Percentiles rank a stretch among this genome's conserved stretches.
Evolutionary conservation across 1,140 invertebrate genomes (phyloP).

Genomic region (Drosophila nigrodunni): DNA sequence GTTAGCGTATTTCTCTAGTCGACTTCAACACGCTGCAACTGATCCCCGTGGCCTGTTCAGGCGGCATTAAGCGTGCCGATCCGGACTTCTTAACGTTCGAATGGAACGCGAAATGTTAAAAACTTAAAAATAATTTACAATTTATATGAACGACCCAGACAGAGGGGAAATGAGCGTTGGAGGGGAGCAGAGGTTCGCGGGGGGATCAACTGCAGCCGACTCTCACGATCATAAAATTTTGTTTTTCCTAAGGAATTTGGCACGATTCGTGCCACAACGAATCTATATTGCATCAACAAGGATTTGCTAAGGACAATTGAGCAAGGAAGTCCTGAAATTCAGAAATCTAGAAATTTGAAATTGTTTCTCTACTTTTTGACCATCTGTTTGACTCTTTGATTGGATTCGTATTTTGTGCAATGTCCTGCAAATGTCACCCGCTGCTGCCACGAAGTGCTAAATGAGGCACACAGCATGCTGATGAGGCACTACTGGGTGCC

Average conservation of each 20-base stretch:
- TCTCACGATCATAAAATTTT: not conserved
- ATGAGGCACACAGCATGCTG: constrained; percentile 66
- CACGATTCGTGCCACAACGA: constrained; percentile 34
- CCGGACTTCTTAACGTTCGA: constrained; percentile 35
- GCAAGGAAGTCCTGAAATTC: not conserved
- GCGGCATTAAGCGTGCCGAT: constrained; percentile 48
- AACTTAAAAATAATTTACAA: constrained; percentile 63
- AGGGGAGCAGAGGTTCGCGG: not conserved
- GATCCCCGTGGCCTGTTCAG: constrained; percentile 22
- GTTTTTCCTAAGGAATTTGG: not conserved
- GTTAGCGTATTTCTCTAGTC: constrained; percentile 18
- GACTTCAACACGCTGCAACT: not conserved
- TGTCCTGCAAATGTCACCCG: constrained; percentile 56
- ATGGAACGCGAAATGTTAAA: constrained; percentile 45
- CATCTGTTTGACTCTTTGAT: constrained; percentile 43
- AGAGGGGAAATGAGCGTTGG: not conserved
- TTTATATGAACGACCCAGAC: constrained; percentile 46
- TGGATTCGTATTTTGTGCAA: constrained; percentile 11
- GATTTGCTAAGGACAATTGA: constrained; percentile 43
- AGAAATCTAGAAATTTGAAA: not conserved
- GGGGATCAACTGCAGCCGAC: not conserved
- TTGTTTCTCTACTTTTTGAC: not conserved
- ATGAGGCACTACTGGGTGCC: not conserved
- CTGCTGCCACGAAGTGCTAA: constrained; percentile 69
- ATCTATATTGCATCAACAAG: constrained; percentile 74